phyloP scores from a whole-genome alignment of 2,113 vertebrate species.

The Calyptommatus sinebrachiatus region DNA sequence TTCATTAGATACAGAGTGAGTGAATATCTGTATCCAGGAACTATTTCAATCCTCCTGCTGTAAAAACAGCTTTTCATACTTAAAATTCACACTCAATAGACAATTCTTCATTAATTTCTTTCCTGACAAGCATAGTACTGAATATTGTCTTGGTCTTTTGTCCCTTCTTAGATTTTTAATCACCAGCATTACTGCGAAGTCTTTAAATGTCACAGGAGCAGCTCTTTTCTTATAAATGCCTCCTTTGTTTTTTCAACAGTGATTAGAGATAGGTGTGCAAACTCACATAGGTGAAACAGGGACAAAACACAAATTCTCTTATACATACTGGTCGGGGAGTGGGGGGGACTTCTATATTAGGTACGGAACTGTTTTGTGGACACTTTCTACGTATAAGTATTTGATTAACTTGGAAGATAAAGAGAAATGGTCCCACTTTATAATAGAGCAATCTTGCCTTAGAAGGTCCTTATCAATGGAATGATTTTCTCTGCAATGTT shows the following conservation, averaged over 20 bases:
- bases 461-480: neutral
- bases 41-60: conserved; percentile 1
- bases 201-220: conserved; percentile 45
- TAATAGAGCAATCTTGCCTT: neutral
- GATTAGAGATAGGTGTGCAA: neutral
- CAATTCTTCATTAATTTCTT: neutral
- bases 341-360: no score
- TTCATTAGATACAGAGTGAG: neutral
- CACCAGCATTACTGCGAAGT: conserved; percentile 29
- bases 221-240: neutral
- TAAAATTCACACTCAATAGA: neutral
- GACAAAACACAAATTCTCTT: neutral
- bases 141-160: fast-evolving
- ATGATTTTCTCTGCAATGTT: neutral
- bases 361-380: neutral
- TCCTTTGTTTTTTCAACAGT: conserved; percentile 16
- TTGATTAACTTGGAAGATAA: conserved; percentile 15
- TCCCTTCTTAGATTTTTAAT: conserved; percentile 2
- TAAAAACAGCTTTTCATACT: no score
- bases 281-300: neutral
- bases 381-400: neutral
- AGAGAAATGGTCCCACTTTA: neutral
- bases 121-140: neutral
- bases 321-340: neutral
- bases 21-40: neutral